Evolutionary conservation across 2,888 invertebrate genomes (phyloP), one percentile per base, ranked within the genome.

Genomic region (Therioaphis trifolii): DNA sequence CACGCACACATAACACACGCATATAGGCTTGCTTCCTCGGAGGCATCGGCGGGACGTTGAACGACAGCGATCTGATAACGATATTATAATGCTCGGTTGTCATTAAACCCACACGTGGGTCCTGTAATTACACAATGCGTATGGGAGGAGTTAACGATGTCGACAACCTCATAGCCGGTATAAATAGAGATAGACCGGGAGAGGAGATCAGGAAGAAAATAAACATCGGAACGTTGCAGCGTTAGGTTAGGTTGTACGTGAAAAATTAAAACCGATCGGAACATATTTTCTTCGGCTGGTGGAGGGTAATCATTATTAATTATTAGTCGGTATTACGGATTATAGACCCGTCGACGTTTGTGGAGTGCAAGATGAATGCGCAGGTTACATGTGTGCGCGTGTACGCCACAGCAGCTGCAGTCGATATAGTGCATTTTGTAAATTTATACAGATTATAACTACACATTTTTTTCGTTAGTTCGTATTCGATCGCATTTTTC

Each of bases 51-150:
- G 74, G 63, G 35, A 80, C 43, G 71, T 63, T 49, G 63, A 74
- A 82, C 74, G 82, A 82, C 74, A 82, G 74, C 82, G 82, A 82
- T 82, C 82, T 82, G 82, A 82, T 82, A 82, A 74, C 82, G 82
- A 82, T 74, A 74, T 63, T 82, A 74, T 82, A 74, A 74, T 66
- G 74, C 63, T 74, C 52, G 82, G 63, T 82, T 74, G 82, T 82
- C 82, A 80, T 80, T 80, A 80, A 80, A 72, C 72, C 72, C 71
- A 80, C 80, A 74, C 82, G 63, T 35, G 72, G 74, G 35, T 63
- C 21, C 63, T 49, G 82, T 74, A 82, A 82, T 82, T 82, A 82
- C 74, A 49, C 74, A 49, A 80, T 49, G 80, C 80, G 71, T 79
- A 72, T 63, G 82, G 82, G 82, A 82, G 82, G 82, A 82, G 82